Evolutionary conservation across 2,797 vertebrate species (phyloP).

Genomic region (Artibeus lituratus): DNA sequence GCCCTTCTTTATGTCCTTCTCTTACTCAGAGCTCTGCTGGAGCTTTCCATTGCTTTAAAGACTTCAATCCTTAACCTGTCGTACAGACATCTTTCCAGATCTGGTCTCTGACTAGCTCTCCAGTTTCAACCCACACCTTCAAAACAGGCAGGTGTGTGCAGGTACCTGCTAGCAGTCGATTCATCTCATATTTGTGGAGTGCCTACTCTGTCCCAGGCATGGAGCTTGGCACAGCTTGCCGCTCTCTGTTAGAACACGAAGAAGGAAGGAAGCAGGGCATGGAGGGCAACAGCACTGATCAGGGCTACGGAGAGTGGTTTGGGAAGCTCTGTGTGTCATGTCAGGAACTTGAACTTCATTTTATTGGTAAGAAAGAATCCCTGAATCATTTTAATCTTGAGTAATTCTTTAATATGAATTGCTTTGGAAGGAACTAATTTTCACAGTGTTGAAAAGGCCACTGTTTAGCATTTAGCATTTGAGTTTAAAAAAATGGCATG

Average conservation of each 20-base stretch:
- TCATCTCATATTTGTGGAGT: not conserved
- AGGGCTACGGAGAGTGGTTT: not conserved
- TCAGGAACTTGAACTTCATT: not conserved
- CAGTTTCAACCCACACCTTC: not conserved
- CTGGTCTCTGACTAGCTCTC: not conserved
- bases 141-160: not conserved
- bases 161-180: not conserved
- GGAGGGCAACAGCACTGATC: too few species aligned
- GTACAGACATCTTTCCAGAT: not conserved
- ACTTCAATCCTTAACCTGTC: not conserved
- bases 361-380: not conserved
- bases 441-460: not conserved
- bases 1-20: not conserved
- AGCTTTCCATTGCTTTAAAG: not conserved
- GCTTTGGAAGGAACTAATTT: not conserved
- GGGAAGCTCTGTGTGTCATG: not conserved
- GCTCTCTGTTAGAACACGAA: not conserved
- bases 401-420: not conserved
- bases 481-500: not conserved
- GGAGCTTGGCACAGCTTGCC: not conserved
- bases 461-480: not conserved
- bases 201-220: not conserved
- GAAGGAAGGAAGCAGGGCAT: not conserved
- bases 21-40: not conserved
- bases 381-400: not conserved